These are phyloP conservation scores for Callinectes sapidus DNA, from an alignment of 2,888 invertebrate species.

Conservation along the genomic window DNA sequence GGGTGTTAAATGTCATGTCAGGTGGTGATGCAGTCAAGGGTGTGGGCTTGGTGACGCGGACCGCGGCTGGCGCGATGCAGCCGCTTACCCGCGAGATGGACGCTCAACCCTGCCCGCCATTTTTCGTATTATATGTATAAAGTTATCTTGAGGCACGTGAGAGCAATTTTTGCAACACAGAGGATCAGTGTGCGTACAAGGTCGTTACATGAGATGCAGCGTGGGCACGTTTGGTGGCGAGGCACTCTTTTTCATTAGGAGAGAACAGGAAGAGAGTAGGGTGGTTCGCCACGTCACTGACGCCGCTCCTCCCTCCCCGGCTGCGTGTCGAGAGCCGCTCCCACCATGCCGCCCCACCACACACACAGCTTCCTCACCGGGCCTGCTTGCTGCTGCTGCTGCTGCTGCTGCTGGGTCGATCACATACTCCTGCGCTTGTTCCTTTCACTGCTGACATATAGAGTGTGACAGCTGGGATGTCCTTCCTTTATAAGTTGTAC, in stretches of 20 bases:
- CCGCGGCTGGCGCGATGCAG: conserved; percentile 34
- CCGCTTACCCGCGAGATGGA: conserved; percentile 18
- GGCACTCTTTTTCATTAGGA: conserved; percentile 10
- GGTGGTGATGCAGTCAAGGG: conserved; percentile 11
- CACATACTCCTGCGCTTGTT: conserved; percentile 36
- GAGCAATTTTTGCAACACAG: neutral
- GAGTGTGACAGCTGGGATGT: conserved; percentile 28
- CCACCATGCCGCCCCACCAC: conserved; percentile 32
- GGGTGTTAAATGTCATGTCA: neutral
- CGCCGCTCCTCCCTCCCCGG: conserved; percentile 3
- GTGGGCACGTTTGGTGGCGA: neutral
- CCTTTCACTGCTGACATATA: conserved; percentile 33
- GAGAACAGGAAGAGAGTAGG: conserved; percentile 3
- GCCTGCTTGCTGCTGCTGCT: conserved; percentile 12
- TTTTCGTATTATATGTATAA: conserved; percentile 19
- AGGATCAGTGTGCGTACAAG: neutral
- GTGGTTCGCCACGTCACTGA: conserved; percentile 33
- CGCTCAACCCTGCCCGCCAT: conserved; percentile 23
- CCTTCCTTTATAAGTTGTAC: conserved; percentile 2
- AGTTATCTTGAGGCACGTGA: neutral
- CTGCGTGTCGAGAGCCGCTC: conserved; percentile 33
- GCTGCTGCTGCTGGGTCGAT: conserved; percentile 29
- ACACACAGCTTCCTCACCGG: conserved; percentile 18
- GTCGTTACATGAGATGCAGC: neutral
- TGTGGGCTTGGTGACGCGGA: neutral